Evolutionary conservation across 1,140 invertebrate species (phyloP).

Genomic region (Thaumetopoea pityocampa): DNA sequence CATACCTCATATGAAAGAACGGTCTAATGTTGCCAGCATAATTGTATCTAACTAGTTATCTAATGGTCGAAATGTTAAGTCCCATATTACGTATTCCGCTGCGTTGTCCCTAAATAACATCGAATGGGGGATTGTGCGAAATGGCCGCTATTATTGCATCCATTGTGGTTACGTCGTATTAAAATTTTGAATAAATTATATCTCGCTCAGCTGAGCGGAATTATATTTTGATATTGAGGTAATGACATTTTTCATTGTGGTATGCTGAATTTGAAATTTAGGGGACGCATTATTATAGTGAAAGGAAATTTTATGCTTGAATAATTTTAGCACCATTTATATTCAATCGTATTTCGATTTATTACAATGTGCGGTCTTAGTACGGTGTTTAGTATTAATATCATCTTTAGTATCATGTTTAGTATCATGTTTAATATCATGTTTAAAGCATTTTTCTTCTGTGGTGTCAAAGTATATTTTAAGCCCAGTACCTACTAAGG

Average conservation of each 20-base stretch:
- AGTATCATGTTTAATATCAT: too few species aligned
- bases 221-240: conserved; percentile 12
- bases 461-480: too few species aligned
- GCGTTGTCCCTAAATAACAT: conserved; percentile 11
- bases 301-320: too few species aligned
- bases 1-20: conserved; percentile 11
- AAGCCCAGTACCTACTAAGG: too few species aligned
- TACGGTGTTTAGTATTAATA: too few species aligned
- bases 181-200: conserved; percentile 21
- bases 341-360: too few species aligned
- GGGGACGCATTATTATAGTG: too few species aligned
- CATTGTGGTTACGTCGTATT: conserved; percentile 14
- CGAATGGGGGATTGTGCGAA: conserved; percentile 10
- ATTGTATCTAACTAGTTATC: conserved; percentile 9
- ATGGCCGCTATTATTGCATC: conserved; percentile 4
- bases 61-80: not conserved
- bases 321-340: too few species aligned
- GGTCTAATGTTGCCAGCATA: conserved; percentile 13
- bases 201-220: conserved; percentile 13
- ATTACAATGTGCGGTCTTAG: too few species aligned
- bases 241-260: conserved; percentile 13
- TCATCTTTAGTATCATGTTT: too few species aligned
- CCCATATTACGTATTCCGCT: conserved; percentile 7
- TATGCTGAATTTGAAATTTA: conserved; percentile 14
- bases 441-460: too few species aligned